Evolutionary conservation across 23 tunicate genomes (phyloP), one percentile per base, ranked within the genome.

Genomic region (Trididemnum nubilum): DNA sequence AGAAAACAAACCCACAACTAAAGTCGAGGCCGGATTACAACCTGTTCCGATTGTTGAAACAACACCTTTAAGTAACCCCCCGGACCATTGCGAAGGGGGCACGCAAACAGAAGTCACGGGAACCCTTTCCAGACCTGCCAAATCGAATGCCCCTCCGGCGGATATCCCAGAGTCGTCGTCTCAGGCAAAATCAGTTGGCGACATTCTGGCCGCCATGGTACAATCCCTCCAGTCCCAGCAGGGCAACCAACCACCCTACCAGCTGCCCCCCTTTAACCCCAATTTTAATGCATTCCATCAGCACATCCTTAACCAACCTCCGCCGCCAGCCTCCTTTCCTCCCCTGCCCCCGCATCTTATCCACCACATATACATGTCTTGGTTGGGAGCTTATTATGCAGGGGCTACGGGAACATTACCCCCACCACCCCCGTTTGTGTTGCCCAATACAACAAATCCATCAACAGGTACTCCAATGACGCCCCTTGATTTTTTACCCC

Each of bases 361-460:
- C 2, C 95, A 89, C 59, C 88, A 84, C 50, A 51, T 89, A 22
- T 89, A 89, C 78, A 60, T 89, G 66, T 89, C 95, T 7, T 89
- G 85, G 85, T 44, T 89, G 58, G 85, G 95, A 25, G 95, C 95
- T 0, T 89, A 89, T 64, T 89, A 84, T 72, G 95, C 95, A 59
- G 95, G 95, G 31, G 95, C 88, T n/a, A 85, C 95, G 2, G 95
- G 95, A 7, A 51, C 85, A 18, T 81, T 84, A 82, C 95, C 95
- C 74, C 95, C 95, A 5, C 95, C 95, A 15, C 95, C 95, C 0
- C n/a, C 85, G 1, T 89, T 80, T 72, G 77, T 89, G 1, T 25
- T 79, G 51, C 88, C 95, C 44, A 73, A 78, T 29, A 26, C 79
- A 35, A 19, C 64, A 24, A 78, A 49, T 2, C 66, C 77, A 21